phyloP scores from a whole-genome alignment of 92 coral and sea anemone genomes.

The Palythoa grandiflora region DNA sequence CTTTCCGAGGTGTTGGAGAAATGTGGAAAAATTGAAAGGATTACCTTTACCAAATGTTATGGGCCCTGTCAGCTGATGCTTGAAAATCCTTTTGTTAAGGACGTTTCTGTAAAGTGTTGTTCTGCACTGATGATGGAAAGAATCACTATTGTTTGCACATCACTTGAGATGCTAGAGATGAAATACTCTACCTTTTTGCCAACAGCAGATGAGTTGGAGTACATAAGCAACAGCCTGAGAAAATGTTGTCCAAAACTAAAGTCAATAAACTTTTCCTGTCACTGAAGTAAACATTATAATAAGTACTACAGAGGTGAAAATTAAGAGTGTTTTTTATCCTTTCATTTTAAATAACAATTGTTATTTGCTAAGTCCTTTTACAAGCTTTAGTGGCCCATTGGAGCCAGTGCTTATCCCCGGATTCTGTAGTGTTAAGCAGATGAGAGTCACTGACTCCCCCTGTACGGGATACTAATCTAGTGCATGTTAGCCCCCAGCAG shows the following conservation, averaged over 20 bases:
- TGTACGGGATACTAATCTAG: too few species aligned
- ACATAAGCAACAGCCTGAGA: conserved; percentile 66
- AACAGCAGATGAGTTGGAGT: conserved; percentile 67
- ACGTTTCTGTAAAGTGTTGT: conserved; percentile 68
- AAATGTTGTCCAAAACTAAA: conserved; percentile 73
- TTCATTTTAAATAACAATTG: too few species aligned
- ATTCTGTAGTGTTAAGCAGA: too few species aligned
- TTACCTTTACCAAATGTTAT: conserved; percentile 75
- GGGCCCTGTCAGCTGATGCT: conserved; percentile 85
- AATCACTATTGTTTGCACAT: conserved; percentile 72
- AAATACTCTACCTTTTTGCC: conserved; percentile 76
- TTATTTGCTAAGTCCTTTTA: too few species aligned
- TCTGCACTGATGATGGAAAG: conserved; percentile 80
- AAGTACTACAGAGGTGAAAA: too few species aligned
- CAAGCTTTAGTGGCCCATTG: too few species aligned
- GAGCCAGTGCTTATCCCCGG: too few species aligned
- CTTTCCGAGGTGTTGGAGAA: conserved; percentile 57
- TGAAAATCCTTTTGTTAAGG: conserved; percentile 62
- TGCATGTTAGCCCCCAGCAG: too few species aligned
- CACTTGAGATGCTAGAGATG: conserved; percentile 65
- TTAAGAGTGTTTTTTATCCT: too few species aligned
- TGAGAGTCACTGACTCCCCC: too few species aligned
- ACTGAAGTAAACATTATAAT: background rate
- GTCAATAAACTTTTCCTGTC: conserved; percentile 68
- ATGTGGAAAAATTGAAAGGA: conserved; percentile 57